Percentiles rank a stretch among this genome's conserved stretches.
Conservation (phyloP, 2,797 vertebrate genomes). For the Phataginus tetradactyla region DNA sequence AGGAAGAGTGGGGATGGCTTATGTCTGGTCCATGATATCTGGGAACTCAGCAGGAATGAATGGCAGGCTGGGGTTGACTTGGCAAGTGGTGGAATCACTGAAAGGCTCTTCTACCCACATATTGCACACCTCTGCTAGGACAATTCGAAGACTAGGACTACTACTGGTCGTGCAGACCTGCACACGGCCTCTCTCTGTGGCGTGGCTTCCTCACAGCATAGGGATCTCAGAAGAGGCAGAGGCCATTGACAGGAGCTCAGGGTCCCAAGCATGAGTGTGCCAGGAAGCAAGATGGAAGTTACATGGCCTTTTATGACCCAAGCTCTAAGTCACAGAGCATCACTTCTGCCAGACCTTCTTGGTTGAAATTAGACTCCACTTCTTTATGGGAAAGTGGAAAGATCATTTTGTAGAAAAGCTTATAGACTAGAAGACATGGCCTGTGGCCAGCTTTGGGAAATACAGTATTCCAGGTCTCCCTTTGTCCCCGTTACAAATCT, state of each 20-base stretch:
- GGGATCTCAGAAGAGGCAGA: neutral
- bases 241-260: no score
- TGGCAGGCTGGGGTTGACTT: neutral
- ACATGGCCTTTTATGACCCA: neutral
- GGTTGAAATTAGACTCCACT: neutral
- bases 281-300: neutral
- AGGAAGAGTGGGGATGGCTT: neutral
- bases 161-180: neutral
- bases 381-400: neutral
- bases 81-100: neutral
- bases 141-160: neutral
- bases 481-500: neutral
- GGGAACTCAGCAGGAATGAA: neutral
- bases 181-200: neutral
- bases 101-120: neutral
- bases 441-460: neutral
- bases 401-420: neutral
- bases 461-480: neutral
- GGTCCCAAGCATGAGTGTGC: neutral
- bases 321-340: neutral
- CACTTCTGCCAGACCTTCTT: neutral
- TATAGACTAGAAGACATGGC: neutral
- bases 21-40: neutral
- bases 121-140: neutral
- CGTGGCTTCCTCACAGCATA: neutral